Percentiles rank a stretch among this genome's conserved stretches.
Conservation (phyloP, 1,140 invertebrate genomes). For the Drosophila equinoxialis region DNA sequence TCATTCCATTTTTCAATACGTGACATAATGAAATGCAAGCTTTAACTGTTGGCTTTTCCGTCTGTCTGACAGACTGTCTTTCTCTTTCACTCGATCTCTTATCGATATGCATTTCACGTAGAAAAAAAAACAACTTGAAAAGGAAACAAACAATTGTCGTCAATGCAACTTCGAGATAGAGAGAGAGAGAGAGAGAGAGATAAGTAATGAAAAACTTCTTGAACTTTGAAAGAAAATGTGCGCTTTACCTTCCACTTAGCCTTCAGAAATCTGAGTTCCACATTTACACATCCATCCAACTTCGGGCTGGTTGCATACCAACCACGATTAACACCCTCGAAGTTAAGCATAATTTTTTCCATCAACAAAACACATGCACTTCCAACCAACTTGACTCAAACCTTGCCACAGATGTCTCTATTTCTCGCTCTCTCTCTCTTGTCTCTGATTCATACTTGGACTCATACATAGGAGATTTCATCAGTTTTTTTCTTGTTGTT, state of each 20-base stretch:
- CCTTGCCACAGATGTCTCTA: background rate
- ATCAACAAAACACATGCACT: conserved; percentile 4
- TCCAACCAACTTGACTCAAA: conserved; percentile 1
- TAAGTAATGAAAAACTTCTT: conserved; percentile 23
- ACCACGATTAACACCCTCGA: conserved; percentile 35
- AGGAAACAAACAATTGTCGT: conserved; percentile 36
- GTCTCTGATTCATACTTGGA: background rate
- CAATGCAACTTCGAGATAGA: conserved; percentile 12
- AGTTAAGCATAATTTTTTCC: conserved; percentile 29
- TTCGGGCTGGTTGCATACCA: conserved; percentile 18
- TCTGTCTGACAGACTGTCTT: conserved; percentile 6
- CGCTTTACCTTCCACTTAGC: conserved; percentile 34
- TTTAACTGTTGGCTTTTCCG: background rate
- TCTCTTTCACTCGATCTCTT: conserved; percentile 8
- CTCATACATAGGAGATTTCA: background rate
- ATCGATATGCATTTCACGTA: conserved; percentile 71
- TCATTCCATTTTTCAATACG: conserved; percentile 41
- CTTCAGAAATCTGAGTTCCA: conserved; percentile 29
- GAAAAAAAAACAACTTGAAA: conserved; percentile 3
- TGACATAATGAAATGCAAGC: conserved; percentile 60
- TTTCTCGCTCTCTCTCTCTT: background rate
- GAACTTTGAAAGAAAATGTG: conserved; percentile 36
- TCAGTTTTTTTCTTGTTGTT: conserved; percentile 31
- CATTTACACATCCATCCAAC: conserved; percentile 26
- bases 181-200: background rate